phyloP scores from a whole-genome alignment of 2,797 vertebrate species.

The Bradypodion ventrale region DNA sequence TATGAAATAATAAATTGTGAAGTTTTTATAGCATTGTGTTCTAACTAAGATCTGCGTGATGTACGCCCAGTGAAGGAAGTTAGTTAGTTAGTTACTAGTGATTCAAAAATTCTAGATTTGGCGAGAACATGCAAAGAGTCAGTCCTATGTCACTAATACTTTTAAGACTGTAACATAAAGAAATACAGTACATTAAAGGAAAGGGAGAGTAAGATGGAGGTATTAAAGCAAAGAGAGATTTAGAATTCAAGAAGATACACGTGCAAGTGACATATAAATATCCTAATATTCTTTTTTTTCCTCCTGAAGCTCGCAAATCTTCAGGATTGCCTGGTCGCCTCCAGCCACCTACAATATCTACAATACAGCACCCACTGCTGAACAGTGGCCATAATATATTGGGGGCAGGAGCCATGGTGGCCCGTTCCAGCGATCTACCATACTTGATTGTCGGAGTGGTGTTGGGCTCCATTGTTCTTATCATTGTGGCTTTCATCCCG shows the following conservation, averaged over 20 bases:
- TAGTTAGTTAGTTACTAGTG: neutral
- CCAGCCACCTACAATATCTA: constrained; percentile 74
- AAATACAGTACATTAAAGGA: neutral
- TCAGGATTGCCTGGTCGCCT: constrained; percentile 74
- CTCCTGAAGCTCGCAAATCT: constrained; percentile 78
- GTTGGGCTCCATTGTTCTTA: constrained; percentile 89
- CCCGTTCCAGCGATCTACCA: constrained; percentile 89
- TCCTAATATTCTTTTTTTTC: neutral
- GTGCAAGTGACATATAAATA: neutral
- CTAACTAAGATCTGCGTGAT: neutral
- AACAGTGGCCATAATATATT: constrained; percentile 70
- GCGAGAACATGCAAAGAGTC: neutral
- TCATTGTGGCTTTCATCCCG: constrained; percentile 95
- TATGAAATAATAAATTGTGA: neutral
- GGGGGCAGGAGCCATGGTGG: constrained; percentile 80
- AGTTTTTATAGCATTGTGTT: neutral
- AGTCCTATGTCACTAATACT: neutral
- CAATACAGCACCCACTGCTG: constrained; percentile 67
- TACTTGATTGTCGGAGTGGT: constrained; percentile 94
- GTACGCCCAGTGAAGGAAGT: neutral
- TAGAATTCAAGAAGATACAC: neutral
- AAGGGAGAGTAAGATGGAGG: neutral
- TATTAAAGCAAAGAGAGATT: neutral
- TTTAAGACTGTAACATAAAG: neutral
- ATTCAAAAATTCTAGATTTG: neutral